Evolutionary conservation across 1,140 invertebrate genomes (phyloP).

Genomic region (Stenopsyche tienmushanensis): DNA sequence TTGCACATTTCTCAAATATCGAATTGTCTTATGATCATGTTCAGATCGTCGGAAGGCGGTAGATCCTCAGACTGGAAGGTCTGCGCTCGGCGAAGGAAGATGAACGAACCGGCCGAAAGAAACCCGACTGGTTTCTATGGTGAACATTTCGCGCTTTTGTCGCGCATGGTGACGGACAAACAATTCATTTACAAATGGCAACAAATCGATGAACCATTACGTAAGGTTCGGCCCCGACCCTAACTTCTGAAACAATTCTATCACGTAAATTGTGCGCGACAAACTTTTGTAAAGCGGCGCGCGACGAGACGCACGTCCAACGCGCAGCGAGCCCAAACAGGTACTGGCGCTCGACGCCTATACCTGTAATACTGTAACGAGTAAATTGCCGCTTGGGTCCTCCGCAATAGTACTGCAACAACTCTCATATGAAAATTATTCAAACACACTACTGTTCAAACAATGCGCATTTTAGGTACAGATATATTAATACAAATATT

Average conservation of each 20-base stretch:
- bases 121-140: not conserved
- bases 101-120: no score
- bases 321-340: not conserved
- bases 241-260: no score
- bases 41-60: not conserved
- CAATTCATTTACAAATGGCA: no score
- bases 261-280: not conserved
- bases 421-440: no score
- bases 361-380: conserved; percentile 3
- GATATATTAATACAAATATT: no score
- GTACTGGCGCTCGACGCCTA: conserved; percentile 4
- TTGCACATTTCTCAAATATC: not conserved
- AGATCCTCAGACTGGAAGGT: no score
- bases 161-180: no score
- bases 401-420: not conserved
- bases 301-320: not conserved
- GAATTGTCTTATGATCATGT: not conserved
- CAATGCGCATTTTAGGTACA: no score
- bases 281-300: not conserved
- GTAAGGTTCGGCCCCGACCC: no score
- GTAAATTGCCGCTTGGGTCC: not conserved
- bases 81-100: no score
- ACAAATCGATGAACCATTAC: no score
- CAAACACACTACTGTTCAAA: no score
- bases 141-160: not conserved